These are phyloP conservation scores for Trematocara nigrifrons DNA, from an alignment of 2,113 vertebrate species.

Conservation along the genomic window DNA sequence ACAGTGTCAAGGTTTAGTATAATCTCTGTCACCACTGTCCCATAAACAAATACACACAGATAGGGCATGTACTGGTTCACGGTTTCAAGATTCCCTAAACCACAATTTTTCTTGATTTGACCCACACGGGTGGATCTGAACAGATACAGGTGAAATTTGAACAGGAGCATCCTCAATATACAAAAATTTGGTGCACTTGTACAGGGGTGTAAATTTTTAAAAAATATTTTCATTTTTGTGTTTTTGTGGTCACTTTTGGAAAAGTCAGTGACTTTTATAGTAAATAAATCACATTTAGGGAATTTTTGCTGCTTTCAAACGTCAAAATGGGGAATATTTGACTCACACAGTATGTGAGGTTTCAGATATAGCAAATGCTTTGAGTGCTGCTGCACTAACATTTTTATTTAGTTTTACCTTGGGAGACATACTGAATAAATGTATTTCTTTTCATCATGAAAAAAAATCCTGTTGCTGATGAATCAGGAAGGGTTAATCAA, in stretches of 20 bases:
- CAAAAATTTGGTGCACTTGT: background rate
- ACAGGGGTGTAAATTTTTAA: accelerated
- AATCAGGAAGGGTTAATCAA: background rate
- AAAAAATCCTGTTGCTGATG: background rate
- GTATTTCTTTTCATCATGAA: background rate
- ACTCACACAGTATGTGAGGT: background rate
- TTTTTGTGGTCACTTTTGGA: background rate
- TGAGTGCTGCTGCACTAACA: background rate
- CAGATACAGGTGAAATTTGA: background rate
- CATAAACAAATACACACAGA: background rate
- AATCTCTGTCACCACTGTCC: background rate
- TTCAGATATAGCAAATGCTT: background rate
- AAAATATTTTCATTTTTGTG: background rate
- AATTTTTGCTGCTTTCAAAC: background rate
- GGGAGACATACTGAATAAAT: background rate
- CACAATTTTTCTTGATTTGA: background rate
- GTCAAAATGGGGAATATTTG: background rate
- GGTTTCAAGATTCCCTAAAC: background rate
- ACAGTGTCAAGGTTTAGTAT: background rate
- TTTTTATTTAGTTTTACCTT: background rate
- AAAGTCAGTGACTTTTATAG: too few relatives aligned
- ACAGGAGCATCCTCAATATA: background rate
- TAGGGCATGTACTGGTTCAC: background rate
- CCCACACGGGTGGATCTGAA: background rate
- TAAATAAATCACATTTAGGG: background rate